phyloP scores from a whole-genome alignment of 2,113 vertebrate species.

The Gopherus evgoodei region DNA sequence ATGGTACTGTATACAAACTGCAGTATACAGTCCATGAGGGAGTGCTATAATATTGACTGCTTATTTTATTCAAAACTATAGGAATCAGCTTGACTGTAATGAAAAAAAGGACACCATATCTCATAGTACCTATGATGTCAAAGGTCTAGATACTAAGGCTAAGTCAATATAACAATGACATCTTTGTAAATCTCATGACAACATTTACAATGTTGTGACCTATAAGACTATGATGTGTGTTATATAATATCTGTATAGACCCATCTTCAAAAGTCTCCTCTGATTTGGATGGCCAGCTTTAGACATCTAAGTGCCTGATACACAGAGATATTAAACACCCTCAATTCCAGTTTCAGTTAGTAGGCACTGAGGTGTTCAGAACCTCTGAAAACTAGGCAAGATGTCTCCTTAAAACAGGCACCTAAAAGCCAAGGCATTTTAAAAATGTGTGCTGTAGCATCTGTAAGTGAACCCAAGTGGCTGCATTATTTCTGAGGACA shows the following conservation, averaged over 20 bases:
- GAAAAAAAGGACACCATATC: neutral
- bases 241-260: neutral
- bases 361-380: neutral
- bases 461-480: neutral
- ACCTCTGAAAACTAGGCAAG: neutral
- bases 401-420: neutral
- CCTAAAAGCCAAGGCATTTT: neutral
- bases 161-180: neutral
- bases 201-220: neutral
- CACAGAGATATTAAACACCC: neutral
- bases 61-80: neutral
- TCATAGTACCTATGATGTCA: neutral
- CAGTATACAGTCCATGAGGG: neutral
- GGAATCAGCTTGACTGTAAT: neutral
- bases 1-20: neutral
- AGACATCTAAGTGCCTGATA: neutral
- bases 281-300: neutral
- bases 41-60: neutral
- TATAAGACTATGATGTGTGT: neutral
- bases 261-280: neutral
- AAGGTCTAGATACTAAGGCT: neutral
- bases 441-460: neutral
- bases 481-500: neutral
- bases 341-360: neutral
- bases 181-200: neutral